Evolutionary conservation across 2,113 vertebrate species (phyloP).

Genomic region (Phaethon lepturus): DNA sequence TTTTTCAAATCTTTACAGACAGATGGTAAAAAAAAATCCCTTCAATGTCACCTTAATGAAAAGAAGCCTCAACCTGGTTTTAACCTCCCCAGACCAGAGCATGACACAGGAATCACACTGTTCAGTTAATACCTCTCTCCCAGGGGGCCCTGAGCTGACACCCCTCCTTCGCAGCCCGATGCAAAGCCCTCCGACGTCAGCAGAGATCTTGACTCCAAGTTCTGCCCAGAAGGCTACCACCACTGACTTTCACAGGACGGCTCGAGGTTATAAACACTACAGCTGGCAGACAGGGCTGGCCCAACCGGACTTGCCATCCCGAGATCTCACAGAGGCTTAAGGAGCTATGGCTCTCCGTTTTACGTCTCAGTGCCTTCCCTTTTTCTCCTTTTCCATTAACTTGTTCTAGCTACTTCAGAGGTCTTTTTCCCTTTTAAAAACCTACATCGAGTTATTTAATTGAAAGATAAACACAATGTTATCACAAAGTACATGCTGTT

Average conservation of each 20-base stretch:
- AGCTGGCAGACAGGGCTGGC: neutral
- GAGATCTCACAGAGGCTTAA: neutral
- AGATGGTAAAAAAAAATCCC: neutral
- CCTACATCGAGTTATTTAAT: neutral
- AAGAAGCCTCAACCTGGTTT: neutral
- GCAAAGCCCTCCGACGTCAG: neutral
- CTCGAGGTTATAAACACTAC: neutral
- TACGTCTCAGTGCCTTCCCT: neutral
- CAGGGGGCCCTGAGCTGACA: accelerated
- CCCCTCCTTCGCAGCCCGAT: neutral
- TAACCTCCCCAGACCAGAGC: accelerated
- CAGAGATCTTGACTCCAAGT: neutral
- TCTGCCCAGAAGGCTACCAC: neutral
- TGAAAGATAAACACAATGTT: neutral
- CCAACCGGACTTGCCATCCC: neutral
- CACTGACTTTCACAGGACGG: neutral
- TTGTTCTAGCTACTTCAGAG: neutral
- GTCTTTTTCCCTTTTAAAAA: neutral
- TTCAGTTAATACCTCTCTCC: neutral
- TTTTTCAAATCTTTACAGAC: neutral
- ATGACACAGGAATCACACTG: accelerated
- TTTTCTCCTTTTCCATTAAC: neutral
- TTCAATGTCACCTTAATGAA: neutral
- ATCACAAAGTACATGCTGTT: neutral
- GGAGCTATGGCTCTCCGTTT: neutral